Evolutionary conservation across 23 tunicate species (phyloP).

Genomic region (Ciona savignyi): DNA sequence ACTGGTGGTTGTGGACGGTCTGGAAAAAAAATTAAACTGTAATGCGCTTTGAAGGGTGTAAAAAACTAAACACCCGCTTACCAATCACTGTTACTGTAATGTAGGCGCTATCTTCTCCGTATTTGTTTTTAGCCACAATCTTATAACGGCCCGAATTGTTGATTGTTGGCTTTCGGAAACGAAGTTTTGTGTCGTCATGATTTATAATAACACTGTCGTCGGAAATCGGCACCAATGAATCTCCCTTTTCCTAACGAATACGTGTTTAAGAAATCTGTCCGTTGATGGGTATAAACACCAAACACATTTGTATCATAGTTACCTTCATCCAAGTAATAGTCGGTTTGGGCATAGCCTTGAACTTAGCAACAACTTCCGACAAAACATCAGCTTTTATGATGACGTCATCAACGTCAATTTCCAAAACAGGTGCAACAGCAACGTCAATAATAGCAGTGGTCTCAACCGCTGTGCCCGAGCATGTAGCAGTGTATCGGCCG

Average conservation of each 20-base stretch:
- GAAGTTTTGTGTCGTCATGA: too few relatives aligned
- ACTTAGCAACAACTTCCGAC: conserved; percentile 25
- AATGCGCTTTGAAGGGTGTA: too few relatives aligned
- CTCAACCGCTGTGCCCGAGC: conserved; percentile 36
- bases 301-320: too few relatives aligned
- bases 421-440: conserved; percentile 43
- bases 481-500: conserved; percentile 71
- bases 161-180: conserved; percentile 32
- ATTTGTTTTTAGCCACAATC: conserved; percentile 63
- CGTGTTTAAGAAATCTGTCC: too few relatives aligned
- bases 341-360: conserved; percentile 77
- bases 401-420: conserved; percentile 32
- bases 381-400: conserved; percentile 22
- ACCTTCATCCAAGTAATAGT: conserved; percentile 53
- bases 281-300: too few relatives aligned
- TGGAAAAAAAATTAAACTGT: too few relatives aligned
- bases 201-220: too few relatives aligned
- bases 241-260: conserved; percentile 27
- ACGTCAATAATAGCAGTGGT: conserved; percentile 63
- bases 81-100: conserved; percentile 59
- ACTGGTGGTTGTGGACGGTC: conserved; percentile 72
- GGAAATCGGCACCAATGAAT: conserved; percentile 28
- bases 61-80: conserved; percentile 5
- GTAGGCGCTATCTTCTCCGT: conserved; percentile 53
- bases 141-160: conserved; percentile 55